These are phyloP conservation scores for Rachycentron canadum DNA, from an alignment of 2,797 vertebrate species.

Conservation along the genomic window DNA sequence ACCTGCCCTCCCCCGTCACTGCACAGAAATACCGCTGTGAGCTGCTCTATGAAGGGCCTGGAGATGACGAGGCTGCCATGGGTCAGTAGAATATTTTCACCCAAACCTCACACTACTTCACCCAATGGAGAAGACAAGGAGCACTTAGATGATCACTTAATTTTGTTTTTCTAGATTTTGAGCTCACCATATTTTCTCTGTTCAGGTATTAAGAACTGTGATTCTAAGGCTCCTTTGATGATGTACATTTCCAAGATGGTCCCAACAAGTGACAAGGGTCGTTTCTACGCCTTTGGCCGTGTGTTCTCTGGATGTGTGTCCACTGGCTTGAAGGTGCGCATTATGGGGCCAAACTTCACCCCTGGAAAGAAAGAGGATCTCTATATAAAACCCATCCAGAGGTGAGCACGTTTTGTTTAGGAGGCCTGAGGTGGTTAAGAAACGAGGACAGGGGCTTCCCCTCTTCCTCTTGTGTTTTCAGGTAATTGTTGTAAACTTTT, in stretches of 20 bases:
- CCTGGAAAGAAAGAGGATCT: slow-evolving; percentile 97
- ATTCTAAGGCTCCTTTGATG: slow-evolving; percentile 94
- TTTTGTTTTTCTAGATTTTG: background rate
- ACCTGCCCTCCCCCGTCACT: slow-evolving; percentile 95
- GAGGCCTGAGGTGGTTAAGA: background rate
- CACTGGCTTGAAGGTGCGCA: slow-evolving; percentile 94
- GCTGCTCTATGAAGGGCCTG: slow-evolving; percentile 95
- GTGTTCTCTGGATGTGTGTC: slow-evolving; percentile 96
- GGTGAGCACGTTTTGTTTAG: slow-evolving; percentile 76
- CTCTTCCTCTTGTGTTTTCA: background rate
- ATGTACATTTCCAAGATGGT: slow-evolving; percentile 99
- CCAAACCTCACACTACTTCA: too few species aligned
- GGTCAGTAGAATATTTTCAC: slow-evolving; percentile 79
- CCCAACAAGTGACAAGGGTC: slow-evolving; percentile 95
- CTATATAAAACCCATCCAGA: slow-evolving; percentile 96
- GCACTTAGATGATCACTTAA: background rate
- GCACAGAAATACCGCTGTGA: slow-evolving; percentile 96
- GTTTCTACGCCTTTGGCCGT: slow-evolving; percentile 95
- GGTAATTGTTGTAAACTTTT: background rate
- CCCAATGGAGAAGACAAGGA: background rate
- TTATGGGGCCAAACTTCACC: slow-evolving; percentile 97
- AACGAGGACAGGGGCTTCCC: background rate
- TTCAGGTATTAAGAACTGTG: slow-evolving; percentile 95
- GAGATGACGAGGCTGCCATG: slow-evolving; percentile 95
- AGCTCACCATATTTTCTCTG: slow-evolving; percentile 11